phyloP scores from a whole-genome alignment of 2,113 vertebrate genomes.

The Pituophis catenifer region DNA sequence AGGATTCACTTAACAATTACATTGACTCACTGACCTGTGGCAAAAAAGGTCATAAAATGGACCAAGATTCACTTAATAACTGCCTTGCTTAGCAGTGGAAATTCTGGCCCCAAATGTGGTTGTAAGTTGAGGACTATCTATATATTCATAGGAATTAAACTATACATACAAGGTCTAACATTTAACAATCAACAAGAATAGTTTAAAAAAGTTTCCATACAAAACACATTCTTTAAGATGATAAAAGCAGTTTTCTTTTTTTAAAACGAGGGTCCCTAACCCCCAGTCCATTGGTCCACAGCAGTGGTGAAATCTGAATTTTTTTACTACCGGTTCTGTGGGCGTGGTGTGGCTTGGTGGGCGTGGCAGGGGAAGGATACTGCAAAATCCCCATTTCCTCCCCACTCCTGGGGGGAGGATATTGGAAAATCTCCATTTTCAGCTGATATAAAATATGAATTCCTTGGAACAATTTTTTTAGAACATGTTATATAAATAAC shows the following conservation, averaged over 20 bases:
- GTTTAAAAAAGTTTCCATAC: conserved; percentile 7
- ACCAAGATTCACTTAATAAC: background rate
- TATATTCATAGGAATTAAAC: background rate
- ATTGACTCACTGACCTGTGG: background rate
- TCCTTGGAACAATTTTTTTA: background rate
- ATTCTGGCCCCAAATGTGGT: background rate
- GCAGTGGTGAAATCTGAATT: no score
- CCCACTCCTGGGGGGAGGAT: no score
- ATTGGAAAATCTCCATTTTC: background rate
- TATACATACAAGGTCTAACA: background rate
- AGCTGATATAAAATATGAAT: conserved; percentile 19
- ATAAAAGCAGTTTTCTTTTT: conserved; percentile 16
- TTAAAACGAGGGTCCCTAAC: no score
- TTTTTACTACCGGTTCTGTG: no score
- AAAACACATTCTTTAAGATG: conserved; percentile 26
- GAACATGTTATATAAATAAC: conserved; percentile 28
- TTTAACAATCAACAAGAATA: conserved; percentile 7
- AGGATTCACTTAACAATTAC: background rate
- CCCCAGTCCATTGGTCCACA: no score
- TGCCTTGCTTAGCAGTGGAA: background rate
- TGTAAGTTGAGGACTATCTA: background rate
- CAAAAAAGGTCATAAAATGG: background rate
- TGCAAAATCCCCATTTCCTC: no score
- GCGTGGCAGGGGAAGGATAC: no score
- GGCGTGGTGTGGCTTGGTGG: no score